These are phyloP conservation scores for Dermatophagoides farinae DNA, from an alignment of 1,140 invertebrate genomes.

Conservation along the genomic window DNA sequence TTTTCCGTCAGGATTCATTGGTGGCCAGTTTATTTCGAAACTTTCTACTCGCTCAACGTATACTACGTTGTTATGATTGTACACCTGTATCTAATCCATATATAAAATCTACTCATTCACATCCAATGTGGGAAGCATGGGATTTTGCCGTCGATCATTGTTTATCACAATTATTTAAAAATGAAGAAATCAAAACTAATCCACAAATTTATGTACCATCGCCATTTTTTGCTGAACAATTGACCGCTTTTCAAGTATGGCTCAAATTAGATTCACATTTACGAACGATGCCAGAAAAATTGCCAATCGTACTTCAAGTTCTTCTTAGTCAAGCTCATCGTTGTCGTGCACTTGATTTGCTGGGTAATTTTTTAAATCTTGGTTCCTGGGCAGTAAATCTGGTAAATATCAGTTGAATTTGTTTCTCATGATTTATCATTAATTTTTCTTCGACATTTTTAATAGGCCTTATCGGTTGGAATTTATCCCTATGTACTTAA, in stretches of 20 bases:
- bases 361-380: conserved; percentile 85
- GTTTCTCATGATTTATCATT: background rate
- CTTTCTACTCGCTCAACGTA: conserved; percentile 85
- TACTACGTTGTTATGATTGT: conserved; percentile 88
- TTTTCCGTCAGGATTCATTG: conserved; percentile 92
- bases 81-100: conserved; percentile 73
- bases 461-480: conserved; percentile 69
- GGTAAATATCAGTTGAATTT: conserved; percentile 21
- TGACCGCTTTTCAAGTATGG: conserved; percentile 96
- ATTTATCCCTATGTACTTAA: conserved; percentile 98
- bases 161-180: conserved; percentile 60
- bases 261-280: conserved; percentile 47
- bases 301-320: conserved; percentile 87
- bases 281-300: conserved; percentile 64
- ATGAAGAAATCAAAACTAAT: conserved; percentile 30
- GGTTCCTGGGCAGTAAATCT: conserved; percentile 92
- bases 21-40: conserved; percentile 94
- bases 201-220: conserved; percentile 37
- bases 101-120: conserved; percentile 67
- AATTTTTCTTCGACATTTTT: background rate
- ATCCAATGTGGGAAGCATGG: conserved; percentile 64
- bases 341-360: conserved; percentile 71
- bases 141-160: conserved; percentile 85
- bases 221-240: conserved; percentile 90
- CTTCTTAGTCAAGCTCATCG: conserved; percentile 89